Base-by-base conservation (phyloP, 2,797 vertebrate genomes). In the Xerus rutilus region DNA sequence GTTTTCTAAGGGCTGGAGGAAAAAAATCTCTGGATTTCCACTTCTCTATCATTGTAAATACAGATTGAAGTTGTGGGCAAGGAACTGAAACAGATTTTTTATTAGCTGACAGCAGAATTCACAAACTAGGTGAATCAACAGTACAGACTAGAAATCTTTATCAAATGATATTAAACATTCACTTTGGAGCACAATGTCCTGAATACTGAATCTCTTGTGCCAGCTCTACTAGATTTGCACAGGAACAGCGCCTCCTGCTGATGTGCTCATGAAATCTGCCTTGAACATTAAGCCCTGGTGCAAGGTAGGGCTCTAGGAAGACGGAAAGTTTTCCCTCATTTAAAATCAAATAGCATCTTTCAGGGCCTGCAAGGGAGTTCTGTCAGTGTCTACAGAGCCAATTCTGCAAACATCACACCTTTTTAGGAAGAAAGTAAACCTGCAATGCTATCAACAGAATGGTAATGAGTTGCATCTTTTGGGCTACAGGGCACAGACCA, bases 181-280 rank as follows among this genome's bases (percentile, higher is more conserved):
- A 89, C 81, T 77, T 94, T 74, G 0, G 35, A 94, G 82, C 21
- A 43, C 77, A 67, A 23, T 1, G 0, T 64, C 30, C 82, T 69
- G 65, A 92, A 88, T 77, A 64, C 43, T 32, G 73, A 82, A 79
- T 49, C n/a, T 14, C 0, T 7, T 32, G 54, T 70, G 72, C 91
- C 65, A 88, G 77, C 77, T 78, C 96, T 96, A 35, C 65, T 25
- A 62, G 72, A 91, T 93, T 96, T 96, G 70, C 81, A 86, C n/a
- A 87, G 18, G 94, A 96, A 93, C 95, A 97, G 88, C 39, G 92
- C 85, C 97, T 97, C 98, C 96, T 95, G 97, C 96, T 96, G 95
- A 74, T 52, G 39, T 81, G 35, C 86, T 90, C 57, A 87, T 95
- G 84, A 96, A 96, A 30, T 97, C 83, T 65, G 89, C 96, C 94